Evolutionary conservation across 1,140 invertebrate species (phyloP).

Genomic region (Macrobrachium rosenbergii): DNA sequence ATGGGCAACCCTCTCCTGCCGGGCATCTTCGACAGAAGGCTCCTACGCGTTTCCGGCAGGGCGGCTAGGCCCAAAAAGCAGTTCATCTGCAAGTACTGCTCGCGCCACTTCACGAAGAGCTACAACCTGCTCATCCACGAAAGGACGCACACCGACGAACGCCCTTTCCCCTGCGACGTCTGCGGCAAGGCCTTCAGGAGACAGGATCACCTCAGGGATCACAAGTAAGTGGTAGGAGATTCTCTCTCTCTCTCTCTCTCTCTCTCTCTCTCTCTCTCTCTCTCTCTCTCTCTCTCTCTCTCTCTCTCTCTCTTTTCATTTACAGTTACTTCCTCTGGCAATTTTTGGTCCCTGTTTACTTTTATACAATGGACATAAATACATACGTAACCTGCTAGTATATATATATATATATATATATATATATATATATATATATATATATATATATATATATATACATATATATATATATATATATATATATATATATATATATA

Average conservation of each 20-base stretch:
- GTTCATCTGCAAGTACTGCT: constrained; percentile 98
- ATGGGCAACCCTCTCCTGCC: constrained; percentile 58
- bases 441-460: no score
- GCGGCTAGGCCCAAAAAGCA: constrained; percentile 95
- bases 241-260: constrained; percentile 41
- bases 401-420: no score
- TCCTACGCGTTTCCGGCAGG: constrained; percentile 57
- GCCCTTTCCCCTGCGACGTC: constrained; percentile 97
- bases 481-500: no score
- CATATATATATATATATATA: no score
- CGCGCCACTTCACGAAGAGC: constrained; percentile 89
- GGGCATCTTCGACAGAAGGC: constrained; percentile 59
- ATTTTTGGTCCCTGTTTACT: no score
- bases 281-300: constrained; percentile 43
- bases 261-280: constrained; percentile 40
- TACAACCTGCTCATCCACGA: constrained; percentile 92
- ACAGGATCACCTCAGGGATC: constrained; percentile 95
- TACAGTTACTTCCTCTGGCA: not conserved
- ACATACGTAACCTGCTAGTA: no score
- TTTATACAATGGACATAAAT: no score
- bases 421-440: no score
- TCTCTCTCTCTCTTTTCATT: constrained; percentile 33
- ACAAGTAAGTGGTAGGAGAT: constrained; percentile 79
- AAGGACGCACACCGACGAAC: constrained; percentile 90
- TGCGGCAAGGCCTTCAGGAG: constrained; percentile 98